phyloP scores from a whole-genome alignment of 1,140 invertebrate genomes.

The Eumeta japonica region DNA sequence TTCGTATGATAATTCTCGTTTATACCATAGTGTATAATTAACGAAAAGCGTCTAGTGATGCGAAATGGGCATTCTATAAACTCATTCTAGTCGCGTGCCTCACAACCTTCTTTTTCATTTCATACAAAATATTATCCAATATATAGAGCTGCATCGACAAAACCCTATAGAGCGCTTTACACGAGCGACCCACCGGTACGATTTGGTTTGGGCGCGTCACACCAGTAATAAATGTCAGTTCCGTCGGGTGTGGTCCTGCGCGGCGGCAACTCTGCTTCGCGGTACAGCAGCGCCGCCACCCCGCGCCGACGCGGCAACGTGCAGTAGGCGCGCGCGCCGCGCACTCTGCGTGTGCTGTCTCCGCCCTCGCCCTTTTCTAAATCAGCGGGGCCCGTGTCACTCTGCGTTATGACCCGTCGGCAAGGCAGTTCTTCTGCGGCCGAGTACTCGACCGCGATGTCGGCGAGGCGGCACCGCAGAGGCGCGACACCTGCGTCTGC shows the following conservation, averaged over 20 bases:
- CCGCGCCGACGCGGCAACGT: conserved; percentile 35
- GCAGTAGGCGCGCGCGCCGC: conserved; percentile 34
- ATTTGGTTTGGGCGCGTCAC: conserved; percentile 64
- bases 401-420: conserved; percentile 30
- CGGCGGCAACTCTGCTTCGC: conserved; percentile 55
- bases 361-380: conserved; percentile 21
- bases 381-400: too few species aligned
- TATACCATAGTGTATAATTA: too few species aligned
- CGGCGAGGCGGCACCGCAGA: too few species aligned
- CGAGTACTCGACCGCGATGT: conserved; percentile 60
- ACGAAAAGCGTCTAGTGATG: too few species aligned
- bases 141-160: too few species aligned
- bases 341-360: conserved; percentile 8
- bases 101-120: too few species aligned
- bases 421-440: conserved; percentile 69
- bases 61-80: too few species aligned
- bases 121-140: too few species aligned
- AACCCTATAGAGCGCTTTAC: too few species aligned
- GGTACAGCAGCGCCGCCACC: conserved; percentile 22
- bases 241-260: conserved; percentile 75
- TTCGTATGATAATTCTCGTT: too few species aligned
- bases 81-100: too few species aligned
- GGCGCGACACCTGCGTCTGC: too few species aligned
- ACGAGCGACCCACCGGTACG: conserved; percentile 43
- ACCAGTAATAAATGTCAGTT: conserved; percentile 82